A percentile compares a stretch with the other conserved stretches of the same genome.
Evolutionary conservation across 2,797 vertebrate genomes (phyloP).

Genomic region (Helostoma temminkii): DNA sequence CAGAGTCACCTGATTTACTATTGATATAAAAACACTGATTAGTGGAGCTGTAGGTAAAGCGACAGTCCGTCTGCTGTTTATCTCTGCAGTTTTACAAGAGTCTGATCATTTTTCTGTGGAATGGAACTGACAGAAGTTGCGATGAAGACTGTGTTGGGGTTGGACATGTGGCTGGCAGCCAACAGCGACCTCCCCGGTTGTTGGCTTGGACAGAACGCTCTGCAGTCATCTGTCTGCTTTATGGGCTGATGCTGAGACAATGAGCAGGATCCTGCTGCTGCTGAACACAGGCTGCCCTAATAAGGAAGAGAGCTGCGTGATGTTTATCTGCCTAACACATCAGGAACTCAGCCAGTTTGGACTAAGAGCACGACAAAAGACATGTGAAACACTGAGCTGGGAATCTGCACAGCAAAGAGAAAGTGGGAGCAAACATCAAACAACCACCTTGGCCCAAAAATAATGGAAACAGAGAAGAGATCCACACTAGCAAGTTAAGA

Average conservation of each 20-base stretch:
- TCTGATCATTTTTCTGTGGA: background rate
- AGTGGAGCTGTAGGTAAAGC: background rate
- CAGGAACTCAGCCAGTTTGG: background rate
- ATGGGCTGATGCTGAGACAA: slow-evolving; percentile 32
- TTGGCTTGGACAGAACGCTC: slow-evolving; percentile 15
- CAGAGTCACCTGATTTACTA: background rate
- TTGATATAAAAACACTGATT: background rate
- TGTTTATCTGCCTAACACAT: slow-evolving; percentile 57
- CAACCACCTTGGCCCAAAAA: background rate
- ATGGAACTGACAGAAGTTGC: slow-evolving; percentile 2
- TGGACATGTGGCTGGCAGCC: slow-evolving; percentile 7
- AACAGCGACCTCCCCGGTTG: slow-evolving; percentile 36
- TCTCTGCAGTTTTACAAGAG: slow-evolving; percentile 11
- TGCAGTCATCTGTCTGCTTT: slow-evolving; percentile 45
- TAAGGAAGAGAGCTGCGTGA: slow-evolving; percentile 55
- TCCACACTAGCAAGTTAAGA: background rate
- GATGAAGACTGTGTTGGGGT: background rate
- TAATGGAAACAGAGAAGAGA: background rate
- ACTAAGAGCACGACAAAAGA: background rate
- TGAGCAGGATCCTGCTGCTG: slow-evolving; percentile 43
- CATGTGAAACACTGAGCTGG: no score
- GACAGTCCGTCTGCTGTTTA: slow-evolving; percentile 8
- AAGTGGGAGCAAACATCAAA: background rate
- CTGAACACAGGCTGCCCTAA: slow-evolving; percentile 43
- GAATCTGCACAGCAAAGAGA: background rate